Base-by-base conservation (phyloP, 2,888 invertebrate genomes). In the Crepidodera aurea region DNA sequence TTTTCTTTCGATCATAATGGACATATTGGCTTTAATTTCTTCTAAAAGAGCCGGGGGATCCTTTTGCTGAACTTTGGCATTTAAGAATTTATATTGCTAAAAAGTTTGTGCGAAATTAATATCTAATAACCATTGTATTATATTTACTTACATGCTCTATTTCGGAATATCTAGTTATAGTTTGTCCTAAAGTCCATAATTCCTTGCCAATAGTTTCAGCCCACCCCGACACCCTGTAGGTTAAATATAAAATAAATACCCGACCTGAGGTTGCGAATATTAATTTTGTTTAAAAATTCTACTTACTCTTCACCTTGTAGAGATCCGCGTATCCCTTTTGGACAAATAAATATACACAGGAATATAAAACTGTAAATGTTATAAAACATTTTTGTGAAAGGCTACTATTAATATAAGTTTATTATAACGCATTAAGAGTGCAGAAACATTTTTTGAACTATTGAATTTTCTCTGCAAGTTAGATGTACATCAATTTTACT, bases 1-100 rank as follows among this genome's bases (percentile, higher is more conserved):
- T 86, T 95, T 94, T 73, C 91, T 87, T 42, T 90, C 88, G 71
- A 95, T 85, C 91, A 96, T 94, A 55, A 88, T 87, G 66, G 91
- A 90, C 60, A 96, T 91, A 73, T 92, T 93, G 55, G 87, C 86
- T 55, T 91, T 87, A 64, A 95, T 92, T 61, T 92, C 90, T 64
- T 87, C 86, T 70, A 96, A 86, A 75, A 96, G 86, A 72, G 87
- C 86, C 60, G 87, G 84, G 39, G 94, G 92, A 81, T 95, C 90
- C 79, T 93, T 92, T 65, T 86, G 84, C 78, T 88, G 89, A 1
- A 95, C 92, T 73, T 88, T 87, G 0, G 92, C 92, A 79, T 92
- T 92, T 81, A 88, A 86, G 74, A 86, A 86, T 79, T 87, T 89
- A 79, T 93, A 94, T 83, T 89, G 88, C 92, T 93, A 82, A 53